Base-by-base conservation (phyloP, 2,797 vertebrate species). In the Epinephelus coioides region DNA sequence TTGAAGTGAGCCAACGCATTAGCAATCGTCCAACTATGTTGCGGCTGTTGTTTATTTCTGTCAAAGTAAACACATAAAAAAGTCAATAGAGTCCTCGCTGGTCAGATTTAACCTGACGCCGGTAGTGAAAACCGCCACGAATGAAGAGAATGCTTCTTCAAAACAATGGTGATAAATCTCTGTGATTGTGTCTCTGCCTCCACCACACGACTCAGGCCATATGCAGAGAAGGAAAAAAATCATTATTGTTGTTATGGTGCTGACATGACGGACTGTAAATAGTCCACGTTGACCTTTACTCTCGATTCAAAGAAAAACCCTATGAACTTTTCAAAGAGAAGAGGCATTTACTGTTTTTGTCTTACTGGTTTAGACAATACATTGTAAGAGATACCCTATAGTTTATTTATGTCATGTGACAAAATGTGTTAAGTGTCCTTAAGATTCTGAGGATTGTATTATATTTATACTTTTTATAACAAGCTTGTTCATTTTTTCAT, bases 401-500 rank as follows among this genome's bases (percentile, higher is more conserved):
- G 86, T 91, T 92, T 95, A 95, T 94, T 94, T 95, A 94, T 94
- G 91, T 93, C 80, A 82, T 86, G 79, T 85, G 89, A 92, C 73
- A 89, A 94, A 92, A 90, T 93, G 84, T 91, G 85, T 90, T 86
- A 88, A 89, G 80, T 93, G 79, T 92, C 87, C 85, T 95, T 92
- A 79, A 86, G 87, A 72, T 86, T 86, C 53, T 88, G 81, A 94
- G 90, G 87, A 94, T 89, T 94, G 84, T 94, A 89, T 93, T 92
- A 87, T 95, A 95, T 96, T 96, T 96, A 95, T 95, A 95, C 92
- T 95, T 95, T 93, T 96, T 94, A 91, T 95, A 94, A 93, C 91
- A 91, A 89, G 91, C 90, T 89, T 93, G 89, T 94, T 92, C 27
- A 83, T 88, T 89, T 91, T 70, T 93, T 94, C 89, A 90, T 68